These are phyloP conservation scores for Xenus cinereus DNA, from an alignment of 2,113 vertebrate genomes.

Conservation along the genomic window DNA sequence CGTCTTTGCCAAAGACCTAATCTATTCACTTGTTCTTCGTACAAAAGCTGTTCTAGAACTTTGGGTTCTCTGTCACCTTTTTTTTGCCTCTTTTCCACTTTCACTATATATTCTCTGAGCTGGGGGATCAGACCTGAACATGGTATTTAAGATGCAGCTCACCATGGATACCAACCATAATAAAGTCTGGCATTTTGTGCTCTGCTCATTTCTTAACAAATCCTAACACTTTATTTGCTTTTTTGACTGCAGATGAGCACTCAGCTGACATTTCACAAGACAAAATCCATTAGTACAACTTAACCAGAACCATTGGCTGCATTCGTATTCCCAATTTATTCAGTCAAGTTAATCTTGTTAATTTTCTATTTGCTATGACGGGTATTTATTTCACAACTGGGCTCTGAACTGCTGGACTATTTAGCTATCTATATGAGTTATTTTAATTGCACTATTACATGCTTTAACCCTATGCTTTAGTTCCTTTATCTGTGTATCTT, in stretches of 20 bases:
- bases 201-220: not conserved
- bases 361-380: not conserved
- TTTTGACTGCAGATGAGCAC: not conserved
- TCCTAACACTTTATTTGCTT: not conserved
- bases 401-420: not conserved
- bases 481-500: not conserved
- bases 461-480: not conserved
- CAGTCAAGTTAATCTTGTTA: not conserved
- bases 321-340: not conserved
- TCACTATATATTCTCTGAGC: not conserved
- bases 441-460: not conserved
- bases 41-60: not conserved
- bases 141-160: not conserved
- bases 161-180: not conserved
- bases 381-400: not conserved
- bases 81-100: not conserved
- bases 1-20: not conserved
- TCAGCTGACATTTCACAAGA: not conserved
- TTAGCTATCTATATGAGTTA: not conserved
- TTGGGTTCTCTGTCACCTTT: not conserved
- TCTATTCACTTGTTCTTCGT: not conserved
- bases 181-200: not conserved
- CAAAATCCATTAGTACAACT: not conserved
- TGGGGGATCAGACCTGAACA: not conserved
- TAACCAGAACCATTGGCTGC: not conserved